Percentiles rank a stretch among this genome's conserved stretches.
Conservation (phyloP, 2,888 invertebrate genomes). For the Chrysodeixis includens region DNA sequence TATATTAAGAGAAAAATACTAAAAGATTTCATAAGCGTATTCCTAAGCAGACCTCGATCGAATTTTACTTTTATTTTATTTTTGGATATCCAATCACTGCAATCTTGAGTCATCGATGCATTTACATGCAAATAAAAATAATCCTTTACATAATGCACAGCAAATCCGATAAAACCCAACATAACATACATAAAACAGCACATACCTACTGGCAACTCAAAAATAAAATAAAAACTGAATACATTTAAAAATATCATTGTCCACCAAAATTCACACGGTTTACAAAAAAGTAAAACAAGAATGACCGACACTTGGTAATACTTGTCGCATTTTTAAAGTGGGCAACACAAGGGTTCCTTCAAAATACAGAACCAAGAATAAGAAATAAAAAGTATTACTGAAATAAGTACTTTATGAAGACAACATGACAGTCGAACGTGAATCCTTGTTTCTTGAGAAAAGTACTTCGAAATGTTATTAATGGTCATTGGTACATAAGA, state of each 20-base stretch:
- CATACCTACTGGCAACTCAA: constrained; percentile 19
- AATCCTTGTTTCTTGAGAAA: background rate
- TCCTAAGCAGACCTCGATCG: no score
- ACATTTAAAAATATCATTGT: constrained; percentile 54
- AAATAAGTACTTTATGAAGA: constrained; percentile 50
- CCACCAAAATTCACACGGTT: constrained; percentile 66
- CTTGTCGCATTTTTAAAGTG: constrained; percentile 50
- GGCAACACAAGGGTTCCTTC: constrained; percentile 50
- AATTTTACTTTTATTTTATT: no score
- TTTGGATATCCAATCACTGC: no score
- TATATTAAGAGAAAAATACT: no score
- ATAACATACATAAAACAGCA: background rate
- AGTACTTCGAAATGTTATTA: background rate
- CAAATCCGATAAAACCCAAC: constrained; percentile 29
- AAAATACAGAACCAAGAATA: constrained; percentile 16
- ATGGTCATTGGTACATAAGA: constrained; percentile 2
- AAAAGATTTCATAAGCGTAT: no score
- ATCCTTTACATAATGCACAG: constrained; percentile 27
- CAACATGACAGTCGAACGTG: constrained; percentile 16
- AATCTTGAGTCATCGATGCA: background rate
- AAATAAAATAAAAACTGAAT: constrained; percentile 53
- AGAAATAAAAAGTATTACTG: constrained; percentile 51
- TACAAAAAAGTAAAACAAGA: constrained; percentile 73
- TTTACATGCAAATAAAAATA: constrained; percentile 12
- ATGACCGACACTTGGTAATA: constrained; percentile 54